A percentile compares a stretch with the other conserved stretches of the same genome.
Evolutionary conservation across 30 jellyfish, hydroid and myxozoan species (phyloP).

Genomic region (Hydra vulgaris): DNA sequence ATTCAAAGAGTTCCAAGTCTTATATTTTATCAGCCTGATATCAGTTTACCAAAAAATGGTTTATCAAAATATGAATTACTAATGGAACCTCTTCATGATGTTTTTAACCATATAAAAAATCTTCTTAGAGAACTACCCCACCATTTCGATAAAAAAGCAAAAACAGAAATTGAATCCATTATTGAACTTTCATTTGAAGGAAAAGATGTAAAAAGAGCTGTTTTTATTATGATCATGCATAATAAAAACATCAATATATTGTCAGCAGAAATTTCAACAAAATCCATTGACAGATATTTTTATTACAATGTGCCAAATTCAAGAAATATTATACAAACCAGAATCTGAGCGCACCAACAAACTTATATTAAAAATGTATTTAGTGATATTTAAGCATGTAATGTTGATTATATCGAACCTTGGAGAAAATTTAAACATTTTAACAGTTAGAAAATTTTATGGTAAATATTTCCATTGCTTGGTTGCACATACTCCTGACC

Average conservation of each 20-base stretch:
- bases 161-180: background rate
- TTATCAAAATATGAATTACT: background rate
- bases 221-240: no score
- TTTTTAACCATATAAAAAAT: background rate
- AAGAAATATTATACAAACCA: conserved; percentile 10
- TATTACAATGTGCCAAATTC: conserved; percentile 3
- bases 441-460: background rate
- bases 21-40: background rate
- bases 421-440: background rate
- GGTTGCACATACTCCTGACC: conserved; percentile 2
- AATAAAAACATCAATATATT: no score
- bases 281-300: background rate
- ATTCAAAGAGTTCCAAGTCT: background rate
- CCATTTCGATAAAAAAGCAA: background rate
- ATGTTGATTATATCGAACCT: background rate
- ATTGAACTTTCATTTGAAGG: conserved; percentile 1
- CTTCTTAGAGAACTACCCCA: conserved; percentile 3
- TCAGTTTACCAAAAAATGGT: no score
- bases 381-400: background rate
- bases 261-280: background rate
- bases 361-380: background rate
- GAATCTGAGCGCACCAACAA: background rate
- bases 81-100: conserved; percentile 5
- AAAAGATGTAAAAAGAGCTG: background rate
- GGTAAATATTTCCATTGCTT: conserved; percentile 1